Evolutionary conservation across 2,797 vertebrate genomes (phyloP).

Genomic region (Thaleichthys pacificus): DNA sequence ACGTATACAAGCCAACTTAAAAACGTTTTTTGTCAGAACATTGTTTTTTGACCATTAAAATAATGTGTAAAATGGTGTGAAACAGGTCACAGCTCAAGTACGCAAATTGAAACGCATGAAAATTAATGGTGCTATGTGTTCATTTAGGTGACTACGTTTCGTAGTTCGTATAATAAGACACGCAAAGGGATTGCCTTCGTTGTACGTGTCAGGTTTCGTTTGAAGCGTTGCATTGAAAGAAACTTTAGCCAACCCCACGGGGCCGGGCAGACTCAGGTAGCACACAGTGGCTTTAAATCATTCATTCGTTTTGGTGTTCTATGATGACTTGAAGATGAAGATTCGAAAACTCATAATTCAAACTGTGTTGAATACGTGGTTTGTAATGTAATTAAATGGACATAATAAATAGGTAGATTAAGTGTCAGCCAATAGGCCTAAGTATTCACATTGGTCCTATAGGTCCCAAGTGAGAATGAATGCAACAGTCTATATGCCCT

Average conservation of each 20-base stretch:
- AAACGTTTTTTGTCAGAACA: no score
- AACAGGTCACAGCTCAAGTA: no score
- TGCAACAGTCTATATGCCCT: not conserved
- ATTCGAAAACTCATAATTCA: not conserved
- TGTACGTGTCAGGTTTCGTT: conserved; percentile 60
- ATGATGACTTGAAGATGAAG: no score
- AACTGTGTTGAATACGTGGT: no score
- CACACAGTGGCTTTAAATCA: conserved; percentile 54
- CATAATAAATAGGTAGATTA: not conserved
- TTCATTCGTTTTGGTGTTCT: conserved; percentile 46
- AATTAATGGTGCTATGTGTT: no score
- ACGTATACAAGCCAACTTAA: no score
- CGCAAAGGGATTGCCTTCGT: not conserved
- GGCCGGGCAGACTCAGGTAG: conserved; percentile 52
- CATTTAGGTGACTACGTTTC: no score
- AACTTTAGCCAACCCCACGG: conserved; percentile 64
- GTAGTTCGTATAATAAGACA: no score
- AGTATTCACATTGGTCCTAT: not conserved
- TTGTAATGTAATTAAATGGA: no score
- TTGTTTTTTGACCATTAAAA: no score
- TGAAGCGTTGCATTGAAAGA: conserved; percentile 42
- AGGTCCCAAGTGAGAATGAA: not conserved
- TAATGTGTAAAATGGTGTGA: no score
- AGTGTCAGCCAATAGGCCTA: not conserved
- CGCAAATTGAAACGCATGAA: no score